These are phyloP conservation scores for Trachelus stipa DNA, from an alignment of 2,888 invertebrate species.

Conservation along the genomic window DNA sequence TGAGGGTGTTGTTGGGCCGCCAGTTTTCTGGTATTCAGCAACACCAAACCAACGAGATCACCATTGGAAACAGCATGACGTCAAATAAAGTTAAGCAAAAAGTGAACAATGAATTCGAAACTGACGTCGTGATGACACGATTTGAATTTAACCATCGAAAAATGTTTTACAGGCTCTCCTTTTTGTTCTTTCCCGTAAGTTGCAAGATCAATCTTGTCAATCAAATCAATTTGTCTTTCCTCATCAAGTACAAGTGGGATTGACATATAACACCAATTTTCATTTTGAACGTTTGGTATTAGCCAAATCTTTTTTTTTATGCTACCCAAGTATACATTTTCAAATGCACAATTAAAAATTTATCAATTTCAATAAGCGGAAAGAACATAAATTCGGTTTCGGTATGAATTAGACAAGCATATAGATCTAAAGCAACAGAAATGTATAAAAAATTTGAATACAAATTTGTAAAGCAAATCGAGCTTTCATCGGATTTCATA, in stretches of 20 bases:
- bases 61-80: not conserved
- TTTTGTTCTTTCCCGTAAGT: not conserved
- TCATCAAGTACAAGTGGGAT: not conserved
- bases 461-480: not conserved
- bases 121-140: not conserved
- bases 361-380: not conserved
- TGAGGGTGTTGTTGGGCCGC: not conserved
- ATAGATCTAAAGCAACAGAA: too few relatives aligned
- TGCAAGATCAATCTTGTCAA: not conserved
- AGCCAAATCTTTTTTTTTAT: not conserved
- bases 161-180: not conserved
- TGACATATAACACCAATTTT: not conserved
- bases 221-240: too few relatives aligned
- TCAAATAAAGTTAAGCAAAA: not conserved
- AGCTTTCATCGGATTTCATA: not conserved
- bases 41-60: not conserved
- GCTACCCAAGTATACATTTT: not conserved
- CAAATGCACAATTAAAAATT: not conserved
- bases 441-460: too few relatives aligned
- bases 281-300: not conserved
- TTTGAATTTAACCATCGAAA: not conserved
- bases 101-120: not conserved
- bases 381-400: not conserved
- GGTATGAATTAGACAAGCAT: too few relatives aligned
- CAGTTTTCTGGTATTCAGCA: not conserved